Percentiles rank a stretch among this genome's conserved stretches.
Evolutionary conservation across 2,888 invertebrate species (phyloP).

Genomic region (Lissocephala sabroskyi): DNA sequence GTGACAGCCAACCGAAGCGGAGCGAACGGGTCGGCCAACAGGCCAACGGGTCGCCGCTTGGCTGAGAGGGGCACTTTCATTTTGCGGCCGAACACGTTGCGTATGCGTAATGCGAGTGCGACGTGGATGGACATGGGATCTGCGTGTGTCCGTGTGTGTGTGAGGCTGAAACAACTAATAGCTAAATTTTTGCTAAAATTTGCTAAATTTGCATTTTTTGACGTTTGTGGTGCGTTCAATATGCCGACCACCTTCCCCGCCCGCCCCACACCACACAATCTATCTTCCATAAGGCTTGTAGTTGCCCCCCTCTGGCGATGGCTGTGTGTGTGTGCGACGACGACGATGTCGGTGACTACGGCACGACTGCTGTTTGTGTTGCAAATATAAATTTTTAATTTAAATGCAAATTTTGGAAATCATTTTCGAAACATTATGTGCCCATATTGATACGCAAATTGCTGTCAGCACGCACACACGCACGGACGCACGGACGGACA

Average conservation of each 20-base stretch:
- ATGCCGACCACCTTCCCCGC: conserved; percentile 6
- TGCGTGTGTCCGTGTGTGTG: neutral
- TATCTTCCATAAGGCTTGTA: too few relatives aligned
- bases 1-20: conserved; percentile 32
- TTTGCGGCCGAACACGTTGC: conserved; percentile 45
- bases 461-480: conserved; percentile 56
- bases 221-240: conserved; percentile 23
- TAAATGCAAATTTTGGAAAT: conserved; percentile 64
- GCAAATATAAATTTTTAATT: conserved; percentile 66
- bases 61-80: conserved; percentile 20
- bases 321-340: neutral
- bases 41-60: neutral
- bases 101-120: conserved; percentile 60
- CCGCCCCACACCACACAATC: too few relatives aligned
- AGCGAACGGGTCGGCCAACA: neutral
- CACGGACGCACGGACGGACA: conserved; percentile 22
- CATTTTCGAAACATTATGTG: conserved; percentile 66
- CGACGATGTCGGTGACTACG: too few relatives aligned
- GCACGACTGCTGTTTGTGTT: conserved; percentile 45
- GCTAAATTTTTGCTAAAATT: conserved; percentile 55
- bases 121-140: too few relatives aligned
- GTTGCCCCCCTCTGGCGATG: neutral
- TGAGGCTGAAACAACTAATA: conserved; percentile 50
- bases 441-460: conserved; percentile 65
- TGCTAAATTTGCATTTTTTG: conserved; percentile 61